A percentile compares a stretch with the other conserved stretches of the same genome.
Evolutionary conservation across 1,140 invertebrate genomes (phyloP).

Genomic region (Gonatopus flavifemur): DNA sequence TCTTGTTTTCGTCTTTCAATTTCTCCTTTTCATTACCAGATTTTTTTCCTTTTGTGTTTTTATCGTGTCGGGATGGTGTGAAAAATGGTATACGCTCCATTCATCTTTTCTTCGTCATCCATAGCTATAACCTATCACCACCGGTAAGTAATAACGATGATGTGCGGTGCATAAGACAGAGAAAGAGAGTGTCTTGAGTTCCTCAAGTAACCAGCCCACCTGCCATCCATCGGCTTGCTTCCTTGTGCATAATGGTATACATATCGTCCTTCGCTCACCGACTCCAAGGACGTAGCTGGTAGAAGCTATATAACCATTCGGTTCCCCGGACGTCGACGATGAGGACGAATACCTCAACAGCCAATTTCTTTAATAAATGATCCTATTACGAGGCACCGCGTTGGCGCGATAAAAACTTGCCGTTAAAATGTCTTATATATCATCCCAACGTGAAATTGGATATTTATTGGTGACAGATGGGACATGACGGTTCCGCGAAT

Average conservation of each 20-base stretch:
- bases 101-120: slow-evolving; percentile 16
- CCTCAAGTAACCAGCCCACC: no score
- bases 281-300: no score
- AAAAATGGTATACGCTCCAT: slow-evolving; percentile 22
- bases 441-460: slow-evolving; percentile 57
- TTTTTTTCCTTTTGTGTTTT: no score
- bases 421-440: slow-evolving; percentile 58
- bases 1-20: neutral
- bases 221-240: neutral
- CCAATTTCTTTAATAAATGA: slow-evolving; percentile 59
- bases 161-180: neutral
- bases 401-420: slow-evolving; percentile 42
- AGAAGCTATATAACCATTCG: no score
- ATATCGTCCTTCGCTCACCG: slow-evolving; percentile 17
- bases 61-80: slow-evolving; percentile 7
- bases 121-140: neutral
- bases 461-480: slow-evolving; percentile 59
- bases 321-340: slow-evolving; percentile 27
- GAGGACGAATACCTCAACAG: slow-evolving; percentile 37
- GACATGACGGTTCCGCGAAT: slow-evolving; percentile 50
- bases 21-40: no score
- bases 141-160: neutral
- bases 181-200: slow-evolving; percentile 6
- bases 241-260: slow-evolving; percentile 4
- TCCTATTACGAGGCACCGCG: slow-evolving; percentile 45